Percentiles rank a stretch among this genome's conserved stretches.
These are phyloP conservation scores for Minunthozetes semirufus DNA, from an alignment of 2,888 invertebrate genomes.

Conservation along the genomic window DNA sequence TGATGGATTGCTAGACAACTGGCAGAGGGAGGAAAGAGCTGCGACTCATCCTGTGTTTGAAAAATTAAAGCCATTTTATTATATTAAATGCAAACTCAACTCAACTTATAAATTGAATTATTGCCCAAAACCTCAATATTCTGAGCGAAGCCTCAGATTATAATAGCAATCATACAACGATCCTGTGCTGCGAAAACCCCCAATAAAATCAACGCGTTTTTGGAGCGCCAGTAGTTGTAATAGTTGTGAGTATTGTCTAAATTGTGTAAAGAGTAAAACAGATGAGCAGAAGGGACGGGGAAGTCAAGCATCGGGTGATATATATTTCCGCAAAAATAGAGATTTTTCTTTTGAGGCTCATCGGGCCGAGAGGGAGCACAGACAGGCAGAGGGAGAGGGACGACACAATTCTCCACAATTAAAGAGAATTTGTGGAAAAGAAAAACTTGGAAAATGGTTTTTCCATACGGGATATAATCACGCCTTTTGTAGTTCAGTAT, in stretches of 20 bases:
- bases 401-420: too few species aligned
- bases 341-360: conserved; percentile 11
- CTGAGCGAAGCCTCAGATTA: background rate
- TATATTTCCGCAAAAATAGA: conserved; percentile 26
- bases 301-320: conserved; percentile 22
- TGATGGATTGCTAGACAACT: background rate
- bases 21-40: too few species aligned
- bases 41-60: background rate
- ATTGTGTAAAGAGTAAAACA: conserved; percentile 11
- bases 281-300: conserved; percentile 13
- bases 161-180: background rate
- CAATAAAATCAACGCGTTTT: conserved; percentile 17
- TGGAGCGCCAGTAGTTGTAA: background rate
- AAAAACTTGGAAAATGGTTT: too few species aligned
- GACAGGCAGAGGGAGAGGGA: too few species aligned
- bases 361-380: background rate
- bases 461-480: background rate
- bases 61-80: conserved; percentile 16
- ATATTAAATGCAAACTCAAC: conserved; percentile 29
- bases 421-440: too few species aligned
- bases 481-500: conserved; percentile 8
- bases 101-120: conserved; percentile 12
- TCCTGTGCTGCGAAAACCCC: background rate
- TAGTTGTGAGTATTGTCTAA: background rate
- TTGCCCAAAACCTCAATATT: conserved; percentile 13